phyloP scores from a whole-genome alignment of 30 jellyfish, hydroid and myxozoan species.

The Turritopsis dohrnii region DNA sequence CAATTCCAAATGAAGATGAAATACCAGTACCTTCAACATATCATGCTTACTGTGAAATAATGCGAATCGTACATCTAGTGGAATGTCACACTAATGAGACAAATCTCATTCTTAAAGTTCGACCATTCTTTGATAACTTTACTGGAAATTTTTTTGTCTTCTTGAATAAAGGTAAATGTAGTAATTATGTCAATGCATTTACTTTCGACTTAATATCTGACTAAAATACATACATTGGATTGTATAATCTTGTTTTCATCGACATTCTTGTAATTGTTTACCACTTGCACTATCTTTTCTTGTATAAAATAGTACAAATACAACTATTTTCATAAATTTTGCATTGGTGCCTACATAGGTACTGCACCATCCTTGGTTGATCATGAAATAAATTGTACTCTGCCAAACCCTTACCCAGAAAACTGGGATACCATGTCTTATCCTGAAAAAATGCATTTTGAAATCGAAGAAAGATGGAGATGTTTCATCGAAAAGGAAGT shows the following conservation, averaged over 20 bases:
- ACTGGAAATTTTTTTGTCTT: constrained; percentile 26
- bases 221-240: too few relatives aligned
- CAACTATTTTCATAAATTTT: too few relatives aligned
- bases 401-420: constrained; percentile 43
- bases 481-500: constrained; percentile 12
- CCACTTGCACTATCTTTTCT: too few relatives aligned
- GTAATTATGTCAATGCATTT: too few relatives aligned
- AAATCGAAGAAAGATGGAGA: constrained; percentile 32
- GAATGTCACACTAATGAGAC: constrained; percentile 21
- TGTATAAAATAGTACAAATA: too few relatives aligned
- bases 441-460: not conserved
- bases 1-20: constrained; percentile 15
- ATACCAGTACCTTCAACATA: constrained; percentile 7
- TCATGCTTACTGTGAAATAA: constrained; percentile 29
- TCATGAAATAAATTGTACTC: constrained; percentile 38
- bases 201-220: too few relatives aligned
- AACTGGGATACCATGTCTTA: not conserved
- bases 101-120: not conserved
- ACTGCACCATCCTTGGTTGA: constrained; percentile 35
- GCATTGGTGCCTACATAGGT: constrained; percentile 4
- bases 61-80: constrained; percentile 23
- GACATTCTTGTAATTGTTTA: too few relatives aligned
- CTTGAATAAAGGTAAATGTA: constrained; percentile 41
- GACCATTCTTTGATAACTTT: constrained; percentile 21
- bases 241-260: too few relatives aligned